Percentiles rank a stretch among this genome's conserved stretches.
These are phyloP conservation scores for Rhadina sibilatrix DNA, from an alignment of 2,113 vertebrate species.

Conservation along the genomic window DNA sequence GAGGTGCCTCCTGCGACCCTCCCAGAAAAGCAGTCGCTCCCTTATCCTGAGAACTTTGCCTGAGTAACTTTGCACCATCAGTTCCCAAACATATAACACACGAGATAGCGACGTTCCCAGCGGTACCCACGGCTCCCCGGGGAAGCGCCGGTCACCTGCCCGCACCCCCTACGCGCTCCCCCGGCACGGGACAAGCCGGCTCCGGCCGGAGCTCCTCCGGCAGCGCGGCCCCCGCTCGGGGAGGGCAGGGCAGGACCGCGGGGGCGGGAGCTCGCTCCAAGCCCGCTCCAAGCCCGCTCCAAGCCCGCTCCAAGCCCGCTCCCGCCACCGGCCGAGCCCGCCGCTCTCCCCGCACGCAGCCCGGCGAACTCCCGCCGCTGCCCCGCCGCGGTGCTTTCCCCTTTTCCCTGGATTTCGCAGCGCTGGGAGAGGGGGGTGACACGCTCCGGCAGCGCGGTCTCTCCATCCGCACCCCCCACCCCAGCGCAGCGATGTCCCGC, in stretches of 20 bases:
- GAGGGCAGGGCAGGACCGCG: neutral
- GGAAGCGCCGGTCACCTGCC: neutral
- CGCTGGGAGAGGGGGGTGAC: neutral
- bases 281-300: neutral
- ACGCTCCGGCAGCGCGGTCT: neutral
- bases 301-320: neutral
- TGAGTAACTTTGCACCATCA: neutral
- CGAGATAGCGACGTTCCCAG: accelerated
- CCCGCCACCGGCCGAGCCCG: neutral
- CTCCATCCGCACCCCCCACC: neutral
- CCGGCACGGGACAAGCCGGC: neutral
- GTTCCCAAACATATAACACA: neutral
- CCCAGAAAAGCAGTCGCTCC: neutral
- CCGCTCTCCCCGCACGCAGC: neutral
- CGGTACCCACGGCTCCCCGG: neutral
- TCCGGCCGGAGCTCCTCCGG: neutral
- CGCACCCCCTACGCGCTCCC: neutral
- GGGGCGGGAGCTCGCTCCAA: neutral
- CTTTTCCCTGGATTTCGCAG: neutral
- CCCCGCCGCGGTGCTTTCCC: neutral
- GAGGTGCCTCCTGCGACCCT: neutral
- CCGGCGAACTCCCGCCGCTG: neutral
- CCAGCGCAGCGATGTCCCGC: neutral
- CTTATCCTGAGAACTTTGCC: neutral
- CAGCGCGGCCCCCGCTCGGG: neutral